Evolutionary conservation across 2,888 invertebrate species (phyloP).

Genomic region (Priocnemis perturbator): DNA sequence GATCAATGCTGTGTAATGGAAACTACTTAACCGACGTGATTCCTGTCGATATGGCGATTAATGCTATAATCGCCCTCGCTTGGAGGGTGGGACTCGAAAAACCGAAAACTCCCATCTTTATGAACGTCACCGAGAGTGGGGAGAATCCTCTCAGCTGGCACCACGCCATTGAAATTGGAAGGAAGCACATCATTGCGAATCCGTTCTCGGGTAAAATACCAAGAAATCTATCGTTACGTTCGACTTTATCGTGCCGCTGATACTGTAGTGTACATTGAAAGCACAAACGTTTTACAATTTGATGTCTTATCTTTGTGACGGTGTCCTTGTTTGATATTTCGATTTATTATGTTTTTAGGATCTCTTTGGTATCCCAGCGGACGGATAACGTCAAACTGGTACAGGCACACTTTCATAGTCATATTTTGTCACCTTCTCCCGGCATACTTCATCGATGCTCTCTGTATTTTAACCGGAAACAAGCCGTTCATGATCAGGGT

Average conservation of each 20-base stretch:
- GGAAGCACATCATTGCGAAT: constrained; percentile 78
- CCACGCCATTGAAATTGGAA: constrained; percentile 83
- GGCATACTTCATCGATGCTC: constrained; percentile 85
- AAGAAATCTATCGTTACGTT: constrained; percentile 1
- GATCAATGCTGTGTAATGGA: constrained; percentile 87
- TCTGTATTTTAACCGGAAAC: constrained; percentile 81
- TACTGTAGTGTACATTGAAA: neutral
- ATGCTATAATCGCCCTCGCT: constrained; percentile 85
- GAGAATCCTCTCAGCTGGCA: constrained; percentile 92
- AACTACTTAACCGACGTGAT: constrained; percentile 82
- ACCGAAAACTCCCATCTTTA: constrained; percentile 78
- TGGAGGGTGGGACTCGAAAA: constrained; percentile 79
- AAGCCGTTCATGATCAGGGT: constrained; percentile 85
- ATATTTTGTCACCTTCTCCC: constrained; percentile 86
- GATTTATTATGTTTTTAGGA: constrained; percentile 48
- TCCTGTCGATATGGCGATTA: constrained; percentile 88
- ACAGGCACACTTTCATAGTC: constrained; percentile 82
- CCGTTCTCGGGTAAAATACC: constrained; percentile 75
- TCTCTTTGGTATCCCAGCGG: constrained; percentile 79
- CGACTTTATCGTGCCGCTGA: no score
- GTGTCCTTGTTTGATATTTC: neutral
- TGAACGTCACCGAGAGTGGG: constrained; percentile 87
- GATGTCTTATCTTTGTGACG: no score
- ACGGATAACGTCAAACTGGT: constrained; percentile 82
- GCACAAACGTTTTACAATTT: neutral